phyloP scores from a whole-genome alignment of 1,140 invertebrate genomes.

The Acromyrmex charruanus region DNA sequence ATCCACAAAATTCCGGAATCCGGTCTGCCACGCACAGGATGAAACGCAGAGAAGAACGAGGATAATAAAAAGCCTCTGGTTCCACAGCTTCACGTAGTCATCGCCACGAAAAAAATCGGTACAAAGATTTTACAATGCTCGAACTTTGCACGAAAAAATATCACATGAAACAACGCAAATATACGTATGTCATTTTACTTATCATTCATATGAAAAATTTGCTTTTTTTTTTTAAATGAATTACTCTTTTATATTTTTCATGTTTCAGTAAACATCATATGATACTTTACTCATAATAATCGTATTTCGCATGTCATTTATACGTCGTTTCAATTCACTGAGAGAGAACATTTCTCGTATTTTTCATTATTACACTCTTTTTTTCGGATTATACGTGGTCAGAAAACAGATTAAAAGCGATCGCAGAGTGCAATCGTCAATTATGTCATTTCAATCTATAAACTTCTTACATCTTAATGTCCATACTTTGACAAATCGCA shows the following conservation, averaged over 20 bases:
- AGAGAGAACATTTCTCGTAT: background rate
- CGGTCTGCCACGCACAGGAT: constrained; percentile 51
- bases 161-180: background rate
- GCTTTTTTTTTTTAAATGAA: background rate
- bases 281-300: constrained; percentile 26
- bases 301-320: constrained; percentile 10
- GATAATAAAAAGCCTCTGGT: constrained; percentile 54
- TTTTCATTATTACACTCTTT: background rate
- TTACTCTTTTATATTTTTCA: background rate
- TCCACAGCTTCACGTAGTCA: constrained; percentile 8
- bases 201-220: background rate
- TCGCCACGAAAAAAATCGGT: constrained; percentile 34
- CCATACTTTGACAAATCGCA: background rate
- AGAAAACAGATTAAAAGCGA: background rate
- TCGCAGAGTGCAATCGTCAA: background rate
- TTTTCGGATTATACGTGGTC: background rate
- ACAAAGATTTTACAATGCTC: constrained; percentile 40
- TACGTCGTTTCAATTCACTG: background rate
- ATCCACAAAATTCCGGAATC: constrained; percentile 61
- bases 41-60: constrained; percentile 51
- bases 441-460: background rate
- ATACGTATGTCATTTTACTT: background rate
- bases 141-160: background rate
- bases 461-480: background rate
- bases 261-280: background rate